Base-by-base conservation (phyloP, 2,113 vertebrate genomes). In the Cranoglanis bouderius region DNA sequence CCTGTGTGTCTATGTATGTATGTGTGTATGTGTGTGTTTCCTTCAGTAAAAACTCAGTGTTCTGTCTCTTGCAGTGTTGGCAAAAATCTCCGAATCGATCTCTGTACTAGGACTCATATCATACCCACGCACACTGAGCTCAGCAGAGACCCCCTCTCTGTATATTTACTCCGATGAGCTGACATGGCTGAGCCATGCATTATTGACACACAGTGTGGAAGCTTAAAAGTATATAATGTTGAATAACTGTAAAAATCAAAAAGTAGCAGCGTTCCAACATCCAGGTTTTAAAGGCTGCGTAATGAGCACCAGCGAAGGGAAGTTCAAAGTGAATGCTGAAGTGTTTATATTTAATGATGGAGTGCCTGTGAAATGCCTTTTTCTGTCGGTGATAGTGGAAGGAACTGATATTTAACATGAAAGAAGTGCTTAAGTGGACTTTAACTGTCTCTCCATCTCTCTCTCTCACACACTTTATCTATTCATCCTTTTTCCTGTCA, bases 321-420 rank as follows among this genome's bases (percentile, higher is more conserved):
- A 94, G 95, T 95, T 96, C 94, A 96, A 96, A 95, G 94, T 93
- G 95, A 96, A 95, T 96, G 88, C 85, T 82, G 89, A 91, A 96
- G 94, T 95, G 94, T 95, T 95, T 95, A 91, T 94, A 91, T 94
- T 91, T 92, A 93, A 91, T 92, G 90, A 92, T 85, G 87, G 91
- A 93, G 91, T 55, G 91, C 84, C 82, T 51, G 90, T 92, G 91
- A 90, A 93, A 92, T 89, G 91, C 92, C 91, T 49, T 94, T 88
- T 92, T 93, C 93, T 94, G 89, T 84, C 67, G 91, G 61, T 85
- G 61, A 84, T 65, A 4, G 43, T 92, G 93, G 94, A 93, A 93
- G 92, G 93, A 92, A 94, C 93, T 93, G 92, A 92, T 94, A 95
- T 96, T 94, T 93, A 92, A 94, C 94, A 94, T 94, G 93, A 94